Conservation (phyloP, 2,113 vertebrate genomes). For the Tinamus guttatus region DNA sequence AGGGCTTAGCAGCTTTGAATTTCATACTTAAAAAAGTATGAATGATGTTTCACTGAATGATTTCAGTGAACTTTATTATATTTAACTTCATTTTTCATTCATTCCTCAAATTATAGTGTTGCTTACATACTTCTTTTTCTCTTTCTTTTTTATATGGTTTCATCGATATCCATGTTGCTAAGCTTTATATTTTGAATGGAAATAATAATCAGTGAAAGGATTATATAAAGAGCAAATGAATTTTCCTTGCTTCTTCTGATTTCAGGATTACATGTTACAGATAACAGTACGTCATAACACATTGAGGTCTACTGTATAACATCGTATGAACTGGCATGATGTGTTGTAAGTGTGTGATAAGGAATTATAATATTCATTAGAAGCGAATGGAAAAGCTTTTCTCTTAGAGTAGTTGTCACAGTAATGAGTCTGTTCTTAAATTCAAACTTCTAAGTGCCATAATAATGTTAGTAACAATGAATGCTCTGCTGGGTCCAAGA, state of each 20-base stretch:
- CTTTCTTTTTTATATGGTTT: background rate
- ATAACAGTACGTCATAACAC: background rate
- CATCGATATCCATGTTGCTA: background rate
- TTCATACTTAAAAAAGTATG: background rate
- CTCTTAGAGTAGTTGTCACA: background rate
- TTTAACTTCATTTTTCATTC: background rate
- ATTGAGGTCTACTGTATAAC: background rate
- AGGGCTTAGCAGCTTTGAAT: background rate
- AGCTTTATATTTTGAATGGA: background rate
- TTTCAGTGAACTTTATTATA: background rate
- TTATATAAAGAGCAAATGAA: background rate
- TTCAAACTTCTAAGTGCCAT: background rate
- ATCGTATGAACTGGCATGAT: background rate
- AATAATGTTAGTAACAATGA: background rate
- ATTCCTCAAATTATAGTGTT: background rate
- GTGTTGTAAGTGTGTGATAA: background rate
- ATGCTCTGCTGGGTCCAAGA: background rate
- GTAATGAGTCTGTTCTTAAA: background rate
- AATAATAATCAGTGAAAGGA: background rate
- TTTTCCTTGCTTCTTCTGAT: background rate
- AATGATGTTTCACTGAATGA: background rate
- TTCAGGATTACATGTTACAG: background rate
- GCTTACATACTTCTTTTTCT: rapidly evolving
- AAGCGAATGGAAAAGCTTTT: constrained; percentile 7
- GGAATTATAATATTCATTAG: background rate